These are phyloP conservation scores for Anastatus disparis DNA, from an alignment of 1,140 invertebrate genomes.

Conservation along the genomic window DNA sequence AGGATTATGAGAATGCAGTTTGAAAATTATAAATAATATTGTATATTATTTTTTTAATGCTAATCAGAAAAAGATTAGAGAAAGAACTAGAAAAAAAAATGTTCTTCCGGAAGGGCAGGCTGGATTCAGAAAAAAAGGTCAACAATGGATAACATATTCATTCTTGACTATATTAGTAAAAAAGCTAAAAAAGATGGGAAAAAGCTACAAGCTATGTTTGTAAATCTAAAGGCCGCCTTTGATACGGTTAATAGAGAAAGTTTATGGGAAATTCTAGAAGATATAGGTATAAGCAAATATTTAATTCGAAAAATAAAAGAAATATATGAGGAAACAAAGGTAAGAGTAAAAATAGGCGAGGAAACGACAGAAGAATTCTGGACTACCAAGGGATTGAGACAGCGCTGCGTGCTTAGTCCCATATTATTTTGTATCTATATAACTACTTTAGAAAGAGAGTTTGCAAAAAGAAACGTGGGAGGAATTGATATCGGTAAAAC, in stretches of 20 bases:
- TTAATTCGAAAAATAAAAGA: no score
- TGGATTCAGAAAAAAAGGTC: constrained; percentile 36
- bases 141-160: constrained; percentile 9
- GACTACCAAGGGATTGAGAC: background rate
- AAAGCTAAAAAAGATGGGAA: background rate
- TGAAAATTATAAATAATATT: no score
- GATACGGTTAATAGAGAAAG: no score
- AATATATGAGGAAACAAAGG: no score
- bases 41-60: background rate
- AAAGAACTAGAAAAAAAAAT: background rate
- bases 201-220: no score
- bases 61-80: background rate
- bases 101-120: constrained; percentile 17
- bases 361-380: background rate
- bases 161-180: constrained; percentile 15
- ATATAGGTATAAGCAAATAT: no score
- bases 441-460: constrained; percentile 37
- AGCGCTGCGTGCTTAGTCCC: background rate
- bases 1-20: no score
- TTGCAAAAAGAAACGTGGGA: background rate
- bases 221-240: no score
- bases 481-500: no score
- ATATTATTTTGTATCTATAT: background rate
- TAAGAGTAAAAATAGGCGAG: no score
- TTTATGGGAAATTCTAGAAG: no score